Evolutionary conservation across 2,113 vertebrate species (phyloP), one percentile per base, ranked within the genome.

Genomic region (Macquaria australasica): DNA sequence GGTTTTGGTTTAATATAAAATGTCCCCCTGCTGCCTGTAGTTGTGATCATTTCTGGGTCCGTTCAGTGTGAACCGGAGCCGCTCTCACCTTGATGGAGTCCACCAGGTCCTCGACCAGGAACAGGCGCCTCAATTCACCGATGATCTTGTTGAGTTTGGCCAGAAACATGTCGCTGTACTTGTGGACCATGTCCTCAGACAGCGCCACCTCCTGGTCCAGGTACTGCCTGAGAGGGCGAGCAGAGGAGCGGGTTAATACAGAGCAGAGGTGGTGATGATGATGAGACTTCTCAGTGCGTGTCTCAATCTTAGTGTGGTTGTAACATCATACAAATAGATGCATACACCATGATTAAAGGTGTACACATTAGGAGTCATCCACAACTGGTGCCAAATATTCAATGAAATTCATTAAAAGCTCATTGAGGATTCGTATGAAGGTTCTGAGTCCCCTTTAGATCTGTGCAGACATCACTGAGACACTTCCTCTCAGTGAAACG

Each of bases 101-200:
- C 45, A 99, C 97, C 93, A 99, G 94, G 92, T 99, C 98, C 87
- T 99, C 97, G 0, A 99, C 98, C 85, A 99, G 96, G 94, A 99
- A 99, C 77, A 99, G 96, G 58, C 96, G 97, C 34, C 98, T 94
- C 63, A 99, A 93, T 79, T 99, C 98, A 15, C 91, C 91, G 50
- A 98, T 91, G 8, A 80, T 94, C 90, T 94, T 93, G 80, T 99
- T 99, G 87, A 99, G 41, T 20, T 96, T 96, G 55, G 95, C 94
- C 73, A 99, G 97, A 83, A 95, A 95, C 2, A 95, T 37, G 60
- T 97, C 97, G 16, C 98, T 97, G 95, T 99, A 99, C 86, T 97
- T 99, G 89, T 98, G 97, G 83, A 98, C 96, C 81, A 96, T 56
- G 10, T 98, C 97, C 79, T 97, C 96, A 1, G 98, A 97, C 84